phyloP scores from a whole-genome alignment of 2,113 vertebrate species.

The Leuciscus idus region DNA sequence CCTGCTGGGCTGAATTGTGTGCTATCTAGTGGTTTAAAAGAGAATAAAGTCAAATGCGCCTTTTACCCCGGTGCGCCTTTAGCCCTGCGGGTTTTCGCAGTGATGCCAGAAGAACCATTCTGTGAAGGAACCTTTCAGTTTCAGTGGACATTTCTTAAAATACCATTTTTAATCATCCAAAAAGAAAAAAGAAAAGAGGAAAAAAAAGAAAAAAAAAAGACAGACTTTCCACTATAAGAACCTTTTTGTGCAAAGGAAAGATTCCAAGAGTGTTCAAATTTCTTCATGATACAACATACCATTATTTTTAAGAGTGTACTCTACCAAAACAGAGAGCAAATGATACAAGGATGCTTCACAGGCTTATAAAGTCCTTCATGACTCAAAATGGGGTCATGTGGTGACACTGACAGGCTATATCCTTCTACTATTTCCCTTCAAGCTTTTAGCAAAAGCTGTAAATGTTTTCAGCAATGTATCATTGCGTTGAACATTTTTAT shows the following conservation, averaged over 20 bases:
- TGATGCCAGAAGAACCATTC: no score
- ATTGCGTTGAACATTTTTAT: neutral
- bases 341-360: neutral
- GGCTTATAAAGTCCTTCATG: neutral
- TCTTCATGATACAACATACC: neutral
- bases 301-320: neutral
- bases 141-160: no score
- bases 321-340: neutral
- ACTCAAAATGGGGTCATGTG: neutral
- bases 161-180: no score
- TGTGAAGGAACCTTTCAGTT: no score
- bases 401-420: neutral
- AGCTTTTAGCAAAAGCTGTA: neutral
- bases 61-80: no score
- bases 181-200: no score
- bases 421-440: neutral
- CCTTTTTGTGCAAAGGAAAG: neutral
- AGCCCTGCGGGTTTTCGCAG: no score
- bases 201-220: no score
- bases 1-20: no score
- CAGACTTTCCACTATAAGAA: neutral
- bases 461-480: conserved; percentile 5
- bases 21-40: no score
- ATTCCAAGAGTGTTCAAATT: neutral
- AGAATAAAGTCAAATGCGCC: no score